Base-by-base conservation (phyloP, 2,888 invertebrate species). In the Octodonta nipae region DNA sequence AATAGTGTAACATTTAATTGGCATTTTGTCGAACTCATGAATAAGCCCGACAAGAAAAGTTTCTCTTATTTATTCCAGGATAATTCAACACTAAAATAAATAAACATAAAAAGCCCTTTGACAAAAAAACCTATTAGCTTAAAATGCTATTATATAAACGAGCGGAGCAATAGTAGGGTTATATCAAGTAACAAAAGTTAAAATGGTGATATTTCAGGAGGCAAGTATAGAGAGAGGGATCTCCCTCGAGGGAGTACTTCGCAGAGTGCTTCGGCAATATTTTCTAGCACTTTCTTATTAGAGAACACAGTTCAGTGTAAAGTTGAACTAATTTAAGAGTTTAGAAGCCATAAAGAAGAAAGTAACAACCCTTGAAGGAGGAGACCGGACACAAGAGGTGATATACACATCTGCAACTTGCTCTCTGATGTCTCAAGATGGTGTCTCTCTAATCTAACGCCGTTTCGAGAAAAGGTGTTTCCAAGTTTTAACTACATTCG, bases 261-360 rank as follows among this genome's bases (percentile, higher is more conserved):
- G 32, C 48, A 45, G 51, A 53, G 46, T 53, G 53, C 54, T 47
- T 43, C 43, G 51, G 47, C 53, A 43, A 54, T 56, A 56, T 54
- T 54, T 55, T 50, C 55, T 50, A 43, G 54, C 56, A 55, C 57
- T 58, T 58, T 58, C 60, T 60, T 60, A 60, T 60, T 60, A 55
- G 55, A n/a, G 22, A 57, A 51, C 56, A 56, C 55, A 56, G n/a
- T n/a, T n/a, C n/a, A 53, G 57, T 56, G 56, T 53, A 55, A 58
- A 58, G 56, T 58, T 54, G 55, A 52, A 60, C 61, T 61, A 60
- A 61, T 61, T 61, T 60, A 61, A 61, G 59, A 59, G 56, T 58
- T 58, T 42, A 45, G 49, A 52, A 11, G 52, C 56, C 57, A 57
- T 61, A 61, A 60, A 61, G 61, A 60, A 57, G 55, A 49, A 56